Percentiles rank a stretch among this genome's conserved stretches.
Evolutionary conservation across 2,113 vertebrate genomes (phyloP).

Genomic region (Aleadryas rufinucha): DNA sequence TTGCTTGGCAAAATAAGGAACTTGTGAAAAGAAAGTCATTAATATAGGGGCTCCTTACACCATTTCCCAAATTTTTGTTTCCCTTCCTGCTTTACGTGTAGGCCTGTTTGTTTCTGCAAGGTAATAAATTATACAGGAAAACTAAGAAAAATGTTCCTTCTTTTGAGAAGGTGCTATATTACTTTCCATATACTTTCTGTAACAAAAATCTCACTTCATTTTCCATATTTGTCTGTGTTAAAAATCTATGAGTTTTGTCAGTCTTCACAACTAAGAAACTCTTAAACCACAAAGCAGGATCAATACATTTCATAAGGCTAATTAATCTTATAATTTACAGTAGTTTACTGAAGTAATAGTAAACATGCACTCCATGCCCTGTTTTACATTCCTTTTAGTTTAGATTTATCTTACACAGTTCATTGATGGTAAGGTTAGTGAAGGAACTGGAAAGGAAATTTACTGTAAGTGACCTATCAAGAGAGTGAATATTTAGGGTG

Average conservation of each 20-base stretch:
- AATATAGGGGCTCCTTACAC: background rate
- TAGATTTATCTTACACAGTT: background rate
- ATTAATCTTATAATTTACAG: background rate
- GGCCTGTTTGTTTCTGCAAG: background rate
- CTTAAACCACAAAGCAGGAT: background rate
- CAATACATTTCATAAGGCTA: background rate
- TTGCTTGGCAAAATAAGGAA: constrained; percentile 5
- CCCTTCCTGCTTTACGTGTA: background rate
- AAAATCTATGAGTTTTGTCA: background rate
- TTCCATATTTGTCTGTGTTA: background rate
- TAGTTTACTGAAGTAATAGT: background rate
- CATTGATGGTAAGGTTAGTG: background rate
- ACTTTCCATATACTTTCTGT: background rate
- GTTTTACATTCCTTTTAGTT: background rate
- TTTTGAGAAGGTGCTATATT: constrained; percentile 14
- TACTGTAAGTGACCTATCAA: background rate
- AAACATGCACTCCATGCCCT: background rate
- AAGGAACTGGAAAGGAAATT: background rate
- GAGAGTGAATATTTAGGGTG: background rate
- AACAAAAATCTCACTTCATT: background rate
- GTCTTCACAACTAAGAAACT: background rate
- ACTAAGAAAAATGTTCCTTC: background rate
- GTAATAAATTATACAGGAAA: background rate
- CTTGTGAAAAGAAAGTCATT: background rate
- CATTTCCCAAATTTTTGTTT: background rate